phyloP scores from a whole-genome alignment of 2,113 vertebrate genomes.

The Rynchops niger region DNA sequence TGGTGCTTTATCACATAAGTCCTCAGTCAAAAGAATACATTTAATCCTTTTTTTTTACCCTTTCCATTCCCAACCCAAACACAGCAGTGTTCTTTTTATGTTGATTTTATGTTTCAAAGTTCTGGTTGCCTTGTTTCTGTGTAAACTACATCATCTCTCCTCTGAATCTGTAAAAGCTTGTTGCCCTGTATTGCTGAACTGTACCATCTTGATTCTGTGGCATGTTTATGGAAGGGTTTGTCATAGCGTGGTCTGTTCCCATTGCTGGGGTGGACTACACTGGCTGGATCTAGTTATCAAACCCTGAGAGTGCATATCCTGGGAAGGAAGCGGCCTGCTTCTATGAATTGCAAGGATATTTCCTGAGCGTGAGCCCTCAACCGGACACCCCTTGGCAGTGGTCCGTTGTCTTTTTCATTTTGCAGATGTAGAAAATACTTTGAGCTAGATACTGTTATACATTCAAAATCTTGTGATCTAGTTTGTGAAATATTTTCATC shows the following conservation, averaged over 20 bases:
- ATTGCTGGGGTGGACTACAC: neutral
- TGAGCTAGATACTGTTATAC: neutral
- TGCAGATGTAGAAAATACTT: neutral
- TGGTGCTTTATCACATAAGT: neutral
- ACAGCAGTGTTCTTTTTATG: accelerated
- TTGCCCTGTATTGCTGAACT: neutral
- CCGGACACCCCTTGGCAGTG: neutral
- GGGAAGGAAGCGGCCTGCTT: neutral
- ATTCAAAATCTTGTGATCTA: neutral
- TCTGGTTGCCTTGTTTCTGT: neutral
- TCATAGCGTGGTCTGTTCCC: neutral
- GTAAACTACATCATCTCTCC: neutral
- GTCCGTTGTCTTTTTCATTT: neutral
- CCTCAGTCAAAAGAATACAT: neutral
- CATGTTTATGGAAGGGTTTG: neutral
- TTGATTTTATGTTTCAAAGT: neutral
- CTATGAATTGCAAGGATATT: neutral
- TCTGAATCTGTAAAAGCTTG: neutral
- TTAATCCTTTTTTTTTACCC: neutral
- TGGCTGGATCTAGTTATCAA: neutral
- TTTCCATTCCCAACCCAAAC: neutral
- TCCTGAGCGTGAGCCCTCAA: neutral
- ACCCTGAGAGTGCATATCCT: neutral
- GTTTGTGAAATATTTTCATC: neutral
- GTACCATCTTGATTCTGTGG: neutral